phyloP scores from a whole-genome alignment of 2,113 vertebrate genomes.

The Eublepharis macularius region DNA sequence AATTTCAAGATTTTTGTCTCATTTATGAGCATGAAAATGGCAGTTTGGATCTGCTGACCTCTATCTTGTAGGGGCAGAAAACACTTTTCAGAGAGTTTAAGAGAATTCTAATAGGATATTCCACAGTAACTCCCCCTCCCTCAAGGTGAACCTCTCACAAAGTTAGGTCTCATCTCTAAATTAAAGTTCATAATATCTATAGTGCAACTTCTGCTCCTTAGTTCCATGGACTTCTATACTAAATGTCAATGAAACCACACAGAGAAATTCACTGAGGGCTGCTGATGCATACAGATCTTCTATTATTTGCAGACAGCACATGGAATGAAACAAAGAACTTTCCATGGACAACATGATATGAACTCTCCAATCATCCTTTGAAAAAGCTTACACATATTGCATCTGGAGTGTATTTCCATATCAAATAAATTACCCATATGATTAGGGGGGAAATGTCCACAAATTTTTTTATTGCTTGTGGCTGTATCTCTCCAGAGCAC shows the following conservation, averaged over 20 bases:
- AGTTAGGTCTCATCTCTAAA: not conserved
- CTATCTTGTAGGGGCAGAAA: not conserved
- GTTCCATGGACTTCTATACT: not conserved
- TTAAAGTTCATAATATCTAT: not conserved
- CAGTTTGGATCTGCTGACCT: not conserved
- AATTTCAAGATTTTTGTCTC: not conserved
- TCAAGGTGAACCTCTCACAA: not conserved
- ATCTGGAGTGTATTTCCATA: too few species aligned
- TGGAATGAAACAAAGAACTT: too few species aligned
- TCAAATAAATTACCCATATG: too few species aligned
- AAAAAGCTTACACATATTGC: too few species aligned
- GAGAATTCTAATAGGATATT: not conserved
- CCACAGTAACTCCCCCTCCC: too few species aligned
- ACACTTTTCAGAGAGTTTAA: not conserved
- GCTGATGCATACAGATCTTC: not conserved
- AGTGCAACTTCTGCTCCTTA: not conserved
- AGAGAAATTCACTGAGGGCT: not conserved
- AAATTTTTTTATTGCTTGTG: too few species aligned
- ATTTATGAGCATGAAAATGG: not conserved
- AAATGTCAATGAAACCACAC: not conserved
- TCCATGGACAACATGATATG: too few species aligned
- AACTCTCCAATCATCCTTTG: too few species aligned
- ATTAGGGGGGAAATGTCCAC: too few species aligned
- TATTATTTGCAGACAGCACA: too few species aligned
- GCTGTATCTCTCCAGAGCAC: too few species aligned